Evolutionary conservation across 2,888 invertebrate species (phyloP).

Genomic region (Cephus spinipes): DNA sequence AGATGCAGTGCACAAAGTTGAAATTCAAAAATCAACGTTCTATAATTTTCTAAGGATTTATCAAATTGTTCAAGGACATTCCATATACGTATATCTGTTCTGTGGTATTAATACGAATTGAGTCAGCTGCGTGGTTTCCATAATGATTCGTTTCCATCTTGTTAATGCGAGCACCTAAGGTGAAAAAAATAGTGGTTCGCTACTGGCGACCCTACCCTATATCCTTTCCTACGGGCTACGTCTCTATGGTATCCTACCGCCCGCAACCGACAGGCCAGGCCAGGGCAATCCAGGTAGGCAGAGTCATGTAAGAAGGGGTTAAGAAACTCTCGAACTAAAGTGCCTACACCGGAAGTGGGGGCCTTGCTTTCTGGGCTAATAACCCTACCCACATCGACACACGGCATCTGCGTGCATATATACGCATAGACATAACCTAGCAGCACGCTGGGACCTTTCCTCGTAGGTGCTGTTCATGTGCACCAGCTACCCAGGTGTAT

Average conservation of each 20-base stretch:
- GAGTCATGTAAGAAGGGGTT: constrained; percentile 62
- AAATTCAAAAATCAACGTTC: too few relatives aligned
- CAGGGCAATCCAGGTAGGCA: constrained; percentile 37
- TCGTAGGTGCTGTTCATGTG: constrained; percentile 17
- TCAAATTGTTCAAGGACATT: background rate
- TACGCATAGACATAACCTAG: constrained; percentile 9
- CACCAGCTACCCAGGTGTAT: constrained; percentile 15
- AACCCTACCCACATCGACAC: constrained; percentile 64
- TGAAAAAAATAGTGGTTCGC: constrained; percentile 1
- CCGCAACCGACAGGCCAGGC: constrained; percentile 41
- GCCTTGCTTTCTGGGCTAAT: constrained; percentile 68
- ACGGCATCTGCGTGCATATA: constrained; percentile 51
- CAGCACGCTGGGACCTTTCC: background rate
- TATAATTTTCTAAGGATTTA: background rate
- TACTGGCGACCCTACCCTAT: constrained; percentile 9
- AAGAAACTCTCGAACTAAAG: constrained; percentile 65
- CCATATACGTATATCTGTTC: background rate
- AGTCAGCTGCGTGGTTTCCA: background rate
- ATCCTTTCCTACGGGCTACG: constrained; percentile 8
- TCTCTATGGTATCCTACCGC: constrained; percentile 40
- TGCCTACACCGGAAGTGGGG: constrained; percentile 66
- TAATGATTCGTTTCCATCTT: background rate
- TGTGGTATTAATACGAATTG: background rate
- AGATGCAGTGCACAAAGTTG: too few relatives aligned
- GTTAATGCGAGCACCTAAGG: background rate